Conservation (phyloP, 2,888 invertebrate genomes). For the Nasonia oneida region DNA sequence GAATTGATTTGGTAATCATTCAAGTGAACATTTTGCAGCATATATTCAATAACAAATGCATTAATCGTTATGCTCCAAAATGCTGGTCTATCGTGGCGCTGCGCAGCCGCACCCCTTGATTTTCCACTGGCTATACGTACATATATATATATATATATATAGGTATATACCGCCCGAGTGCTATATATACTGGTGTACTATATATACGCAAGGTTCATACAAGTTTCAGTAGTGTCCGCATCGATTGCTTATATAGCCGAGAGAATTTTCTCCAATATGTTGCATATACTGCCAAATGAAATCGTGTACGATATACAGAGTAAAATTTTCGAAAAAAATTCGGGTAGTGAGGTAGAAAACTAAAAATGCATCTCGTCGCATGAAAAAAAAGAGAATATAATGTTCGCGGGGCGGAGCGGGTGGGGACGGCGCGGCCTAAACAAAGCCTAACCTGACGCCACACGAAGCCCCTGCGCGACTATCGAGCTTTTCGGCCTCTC, state of each 20-base stretch:
- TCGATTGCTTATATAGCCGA: not conserved
- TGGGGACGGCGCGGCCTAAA: not conserved
- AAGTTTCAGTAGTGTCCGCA: not conserved
- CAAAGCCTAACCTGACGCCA: slow-evolving; percentile 26
- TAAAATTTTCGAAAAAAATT: not conserved
- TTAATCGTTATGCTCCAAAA: not conserved
- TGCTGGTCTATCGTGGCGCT: not conserved
- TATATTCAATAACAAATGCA: not conserved
- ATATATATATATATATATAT: not conserved
- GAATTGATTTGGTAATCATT: not conserved
- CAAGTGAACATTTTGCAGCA: not conserved
- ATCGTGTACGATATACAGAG: not conserved
- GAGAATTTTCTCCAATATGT: not conserved
- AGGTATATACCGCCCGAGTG: not conserved
- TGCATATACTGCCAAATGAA: not conserved
- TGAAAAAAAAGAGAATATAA: not conserved
- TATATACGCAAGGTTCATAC: slow-evolving; percentile 6
- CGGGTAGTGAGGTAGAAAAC: not conserved
- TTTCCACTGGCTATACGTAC: not conserved
- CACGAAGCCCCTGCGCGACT: slow-evolving; percentile 4
- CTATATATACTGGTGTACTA: not conserved
- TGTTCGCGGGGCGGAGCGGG: not conserved
- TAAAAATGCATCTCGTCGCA: not conserved
- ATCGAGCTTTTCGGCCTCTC: slow-evolving; percentile 24
- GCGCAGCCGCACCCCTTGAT: not conserved